Evolutionary conservation across 2,888 invertebrate species (phyloP).

Genomic region (Pomacea canaliculata): DNA sequence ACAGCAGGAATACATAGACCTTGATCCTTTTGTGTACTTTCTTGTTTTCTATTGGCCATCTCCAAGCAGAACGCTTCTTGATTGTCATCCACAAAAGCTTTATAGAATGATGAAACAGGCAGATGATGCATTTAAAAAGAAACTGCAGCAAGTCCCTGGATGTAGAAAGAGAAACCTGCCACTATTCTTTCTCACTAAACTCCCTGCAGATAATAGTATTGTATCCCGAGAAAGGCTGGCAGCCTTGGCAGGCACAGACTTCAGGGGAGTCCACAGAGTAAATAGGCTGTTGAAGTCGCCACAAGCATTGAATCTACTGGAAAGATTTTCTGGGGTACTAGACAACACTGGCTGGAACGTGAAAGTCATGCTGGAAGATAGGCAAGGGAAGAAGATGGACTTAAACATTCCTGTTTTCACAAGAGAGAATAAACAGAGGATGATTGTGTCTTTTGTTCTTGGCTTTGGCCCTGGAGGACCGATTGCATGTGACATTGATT

Average conservation of each 20-base stretch:
- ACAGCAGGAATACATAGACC: not conserved
- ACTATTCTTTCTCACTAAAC: conserved; percentile 15
- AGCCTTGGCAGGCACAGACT: not conserved
- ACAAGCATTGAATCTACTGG: not conserved
- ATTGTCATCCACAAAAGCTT: not conserved
- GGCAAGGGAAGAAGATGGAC: not conserved
- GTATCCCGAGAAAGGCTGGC: not conserved
- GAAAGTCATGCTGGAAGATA: not conserved
- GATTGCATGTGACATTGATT: conserved; percentile 10
- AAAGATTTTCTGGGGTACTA: conserved; percentile 9
- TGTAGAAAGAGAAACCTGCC: conserved; percentile 2
- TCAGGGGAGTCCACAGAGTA: not conserved
- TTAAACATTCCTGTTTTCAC: conserved; percentile 6
- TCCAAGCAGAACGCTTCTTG: not conserved
- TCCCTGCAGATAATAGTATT: not conserved
- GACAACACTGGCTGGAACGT: not conserved
- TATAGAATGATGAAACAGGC: not conserved
- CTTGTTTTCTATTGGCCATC: conserved; percentile 16
- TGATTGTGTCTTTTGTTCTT: conserved; percentile 5
- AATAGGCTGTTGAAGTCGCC: not conserved
- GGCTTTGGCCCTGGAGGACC: conserved; percentile 15
- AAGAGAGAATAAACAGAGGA: not conserved
- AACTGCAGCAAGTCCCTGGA: not conserved
- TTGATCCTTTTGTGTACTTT: conserved; percentile 14
- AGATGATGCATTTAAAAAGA: not conserved